These are phyloP conservation scores for Acrobasis suavella DNA, from an alignment of 2,888 invertebrate genomes.

Conservation along the genomic window DNA sequence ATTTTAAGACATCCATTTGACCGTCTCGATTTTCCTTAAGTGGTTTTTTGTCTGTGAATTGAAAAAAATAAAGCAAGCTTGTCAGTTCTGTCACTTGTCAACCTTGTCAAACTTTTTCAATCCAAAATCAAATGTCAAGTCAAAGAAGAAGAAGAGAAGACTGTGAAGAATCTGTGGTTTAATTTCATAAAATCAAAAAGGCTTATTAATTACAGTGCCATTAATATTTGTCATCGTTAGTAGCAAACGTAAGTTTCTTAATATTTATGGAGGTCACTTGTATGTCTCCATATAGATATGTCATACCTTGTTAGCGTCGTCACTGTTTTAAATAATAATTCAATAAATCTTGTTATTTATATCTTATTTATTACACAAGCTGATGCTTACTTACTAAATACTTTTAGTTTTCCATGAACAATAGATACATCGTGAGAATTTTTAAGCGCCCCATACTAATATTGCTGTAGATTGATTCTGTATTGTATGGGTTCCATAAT, in stretches of 20 bases:
- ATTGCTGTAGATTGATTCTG: background rate
- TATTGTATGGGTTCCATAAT: constrained; percentile 1
- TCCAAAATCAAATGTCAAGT: constrained; percentile 3
- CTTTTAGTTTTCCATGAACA: background rate
- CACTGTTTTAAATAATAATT: background rate
- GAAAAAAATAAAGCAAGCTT: background rate
- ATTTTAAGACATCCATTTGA: no score
- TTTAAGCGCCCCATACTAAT: background rate
- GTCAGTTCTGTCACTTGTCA: no score
- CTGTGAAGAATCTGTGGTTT: background rate
- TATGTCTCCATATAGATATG: background rate
- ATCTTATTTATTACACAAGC: background rate
- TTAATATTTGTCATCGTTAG: background rate
- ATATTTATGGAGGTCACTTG: background rate
- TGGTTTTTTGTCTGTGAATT: background rate
- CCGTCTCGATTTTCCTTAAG: no score
- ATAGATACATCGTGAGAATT: background rate
- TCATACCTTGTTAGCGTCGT: background rate
- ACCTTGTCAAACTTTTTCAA: background rate
- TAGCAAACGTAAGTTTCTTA: background rate
- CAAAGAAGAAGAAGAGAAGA: background rate
- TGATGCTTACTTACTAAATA: background rate
- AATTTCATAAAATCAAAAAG: background rate
- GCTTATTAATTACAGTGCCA: background rate
- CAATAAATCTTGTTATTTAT: background rate